A percentile compares a stretch with the other conserved stretches of the same genome.
Conservation (phyloP, 2,797 vertebrate genomes). For the Peromyscus eremicus region DNA sequence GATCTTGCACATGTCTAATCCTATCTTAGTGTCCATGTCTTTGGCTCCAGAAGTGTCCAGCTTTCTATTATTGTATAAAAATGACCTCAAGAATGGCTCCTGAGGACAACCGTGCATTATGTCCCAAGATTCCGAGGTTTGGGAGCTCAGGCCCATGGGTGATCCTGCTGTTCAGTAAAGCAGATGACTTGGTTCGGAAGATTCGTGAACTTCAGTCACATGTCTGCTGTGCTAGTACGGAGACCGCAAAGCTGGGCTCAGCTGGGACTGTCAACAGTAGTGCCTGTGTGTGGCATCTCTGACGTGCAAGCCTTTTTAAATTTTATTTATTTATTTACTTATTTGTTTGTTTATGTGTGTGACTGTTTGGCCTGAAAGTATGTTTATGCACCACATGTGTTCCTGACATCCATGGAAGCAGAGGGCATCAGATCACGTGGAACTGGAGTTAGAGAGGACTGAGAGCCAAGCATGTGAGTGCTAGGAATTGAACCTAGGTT, state of each 20-base stretch:
- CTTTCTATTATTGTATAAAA: background rate
- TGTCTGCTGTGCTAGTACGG: background rate
- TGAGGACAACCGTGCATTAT: background rate
- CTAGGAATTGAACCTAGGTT: background rate
- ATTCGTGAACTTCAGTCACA: background rate
- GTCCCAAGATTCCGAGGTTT: background rate
- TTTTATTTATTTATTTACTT: background rate
- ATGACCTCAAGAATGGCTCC: background rate
- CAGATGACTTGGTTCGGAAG: background rate
- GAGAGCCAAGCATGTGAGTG: background rate
- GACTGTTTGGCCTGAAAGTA: background rate
- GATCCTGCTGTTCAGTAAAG: background rate
- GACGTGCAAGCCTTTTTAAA: background rate
- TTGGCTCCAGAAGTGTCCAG: background rate
- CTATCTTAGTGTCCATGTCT: background rate
- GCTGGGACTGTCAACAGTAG: background rate
- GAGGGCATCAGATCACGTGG: background rate
- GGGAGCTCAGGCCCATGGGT: background rate
- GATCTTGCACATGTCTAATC: background rate
- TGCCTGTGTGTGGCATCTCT: accelerated
- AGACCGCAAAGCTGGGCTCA: background rate
- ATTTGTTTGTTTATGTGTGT: background rate
- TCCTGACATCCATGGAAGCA: background rate
- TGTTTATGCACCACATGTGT: background rate
- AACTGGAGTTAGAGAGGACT: background rate